These are phyloP conservation scores for Tetramorium bicarinatum DNA, from an alignment of 2,888 invertebrate species.

Conservation along the genomic window DNA sequence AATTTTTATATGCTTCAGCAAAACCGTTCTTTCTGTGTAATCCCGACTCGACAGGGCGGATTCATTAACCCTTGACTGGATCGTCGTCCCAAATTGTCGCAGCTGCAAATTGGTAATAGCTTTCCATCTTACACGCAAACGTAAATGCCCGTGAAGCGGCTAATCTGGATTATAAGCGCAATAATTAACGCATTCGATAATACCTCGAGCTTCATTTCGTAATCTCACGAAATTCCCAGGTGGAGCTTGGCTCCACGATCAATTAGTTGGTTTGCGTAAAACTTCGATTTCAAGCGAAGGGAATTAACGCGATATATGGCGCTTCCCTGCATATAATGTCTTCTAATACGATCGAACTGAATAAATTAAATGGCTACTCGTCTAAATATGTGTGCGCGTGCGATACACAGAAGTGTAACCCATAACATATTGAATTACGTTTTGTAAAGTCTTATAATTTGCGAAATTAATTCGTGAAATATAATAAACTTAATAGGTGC, in stretches of 20 bases:
- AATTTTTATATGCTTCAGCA: neutral
- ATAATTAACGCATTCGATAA: conserved; percentile 64
- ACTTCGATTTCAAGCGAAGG: conserved; percentile 23
- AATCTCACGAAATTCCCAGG: conserved; percentile 43
- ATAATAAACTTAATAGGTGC: conserved; percentile 26
- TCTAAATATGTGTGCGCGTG: neutral
- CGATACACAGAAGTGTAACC: neutral
- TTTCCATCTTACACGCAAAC: conserved; percentile 45
- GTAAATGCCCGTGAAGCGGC: conserved; percentile 28
- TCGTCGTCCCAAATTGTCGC: conserved; percentile 1
- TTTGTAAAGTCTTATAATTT: conserved; percentile 25
- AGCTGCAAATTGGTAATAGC: conserved; percentile 27
- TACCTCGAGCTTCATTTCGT: conserved; percentile 54
- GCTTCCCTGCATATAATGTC: conserved; percentile 10
- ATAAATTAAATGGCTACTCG: conserved; percentile 2
- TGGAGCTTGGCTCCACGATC: conserved; percentile 15
- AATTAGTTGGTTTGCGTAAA: conserved; percentile 34
- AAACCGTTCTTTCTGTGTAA: neutral
- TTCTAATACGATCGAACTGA: conserved; percentile 8
- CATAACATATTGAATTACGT: neutral
- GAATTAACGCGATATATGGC: conserved; percentile 15
- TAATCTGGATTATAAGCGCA: conserved; percentile 61
- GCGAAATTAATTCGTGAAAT: conserved; percentile 21
- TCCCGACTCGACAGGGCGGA: neutral
- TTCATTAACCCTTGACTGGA: conserved; percentile 8